These are phyloP conservation scores for Melieria omissa DNA, from an alignment of 2,888 invertebrate genomes.

Conservation along the genomic window DNA sequence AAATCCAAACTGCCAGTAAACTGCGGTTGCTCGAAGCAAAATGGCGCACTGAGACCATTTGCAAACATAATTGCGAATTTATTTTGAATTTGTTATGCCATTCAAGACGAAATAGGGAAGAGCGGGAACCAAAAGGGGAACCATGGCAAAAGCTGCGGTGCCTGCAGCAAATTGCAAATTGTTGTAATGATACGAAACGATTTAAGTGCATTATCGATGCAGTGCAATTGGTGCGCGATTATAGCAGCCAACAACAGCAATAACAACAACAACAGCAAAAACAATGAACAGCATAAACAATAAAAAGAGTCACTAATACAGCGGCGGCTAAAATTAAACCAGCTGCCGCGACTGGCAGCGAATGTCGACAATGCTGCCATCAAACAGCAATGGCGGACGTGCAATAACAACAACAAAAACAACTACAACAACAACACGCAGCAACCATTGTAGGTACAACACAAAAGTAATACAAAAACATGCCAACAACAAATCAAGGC, in stretches of 20 bases:
- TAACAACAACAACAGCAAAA: neutral
- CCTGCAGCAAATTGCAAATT: constrained; percentile 13
- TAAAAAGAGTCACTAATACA: constrained; percentile 8
- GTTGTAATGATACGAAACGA: constrained; percentile 33
- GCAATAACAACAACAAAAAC: too few species aligned
- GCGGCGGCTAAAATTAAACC: neutral
- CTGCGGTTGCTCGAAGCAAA: constrained; percentile 5
- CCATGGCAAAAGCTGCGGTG: neutral
- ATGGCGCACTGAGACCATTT: constrained; percentile 29
- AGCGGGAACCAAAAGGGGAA: too few species aligned
- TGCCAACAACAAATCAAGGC: too few species aligned
- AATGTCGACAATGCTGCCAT: neutral
- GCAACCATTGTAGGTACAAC: too few species aligned
- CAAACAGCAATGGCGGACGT: neutral
- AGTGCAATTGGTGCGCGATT: constrained; percentile 32
- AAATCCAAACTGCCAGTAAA: too few species aligned
- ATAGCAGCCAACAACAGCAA: neutral
- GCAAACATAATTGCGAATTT: constrained; percentile 19
- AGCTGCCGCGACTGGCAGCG: constrained; percentile 10
- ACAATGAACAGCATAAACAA: neutral
- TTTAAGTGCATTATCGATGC: constrained; percentile 40
- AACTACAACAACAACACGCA: too few species aligned
- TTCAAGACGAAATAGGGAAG: neutral
- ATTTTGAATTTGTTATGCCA: neutral
- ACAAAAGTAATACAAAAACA: too few species aligned